A percentile compares a stretch with the other conserved stretches of the same genome.
phyloP scores from a whole-genome alignment of 1,140 invertebrate genomes.

The Limonius californicus region DNA sequence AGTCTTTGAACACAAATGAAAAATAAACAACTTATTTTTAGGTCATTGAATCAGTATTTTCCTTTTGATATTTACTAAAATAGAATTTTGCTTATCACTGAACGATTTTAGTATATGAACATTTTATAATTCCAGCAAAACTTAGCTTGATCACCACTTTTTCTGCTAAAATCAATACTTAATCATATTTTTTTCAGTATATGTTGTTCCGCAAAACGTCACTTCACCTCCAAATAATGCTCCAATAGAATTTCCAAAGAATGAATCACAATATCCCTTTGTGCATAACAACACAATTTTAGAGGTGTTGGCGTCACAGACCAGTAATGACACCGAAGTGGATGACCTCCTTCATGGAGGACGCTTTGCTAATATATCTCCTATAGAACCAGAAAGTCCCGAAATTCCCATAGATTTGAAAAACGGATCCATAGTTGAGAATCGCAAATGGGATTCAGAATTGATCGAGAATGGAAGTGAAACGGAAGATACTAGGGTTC shows the following conservation, averaged over 20 bases:
- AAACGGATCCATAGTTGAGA: neutral
- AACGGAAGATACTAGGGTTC: neutral
- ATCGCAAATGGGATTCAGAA: constrained; percentile 6
- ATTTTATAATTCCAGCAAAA: too few species aligned
- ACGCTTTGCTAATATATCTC: neutral
- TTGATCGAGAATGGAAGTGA: constrained; percentile 2
- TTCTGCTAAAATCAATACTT: too few species aligned
- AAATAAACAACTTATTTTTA: too few species aligned
- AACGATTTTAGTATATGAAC: too few species aligned
- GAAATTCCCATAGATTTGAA: neutral
- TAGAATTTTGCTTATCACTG: too few species aligned
- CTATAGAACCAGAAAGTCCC: neutral
- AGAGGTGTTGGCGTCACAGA: neutral
- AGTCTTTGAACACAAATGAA: too few species aligned
- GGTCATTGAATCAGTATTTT: too few species aligned
- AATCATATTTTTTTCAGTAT: too few species aligned
- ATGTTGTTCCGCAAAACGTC: too few species aligned
- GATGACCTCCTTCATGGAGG: constrained; percentile 11
- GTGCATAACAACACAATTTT: neutral
- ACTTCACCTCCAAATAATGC: neutral
- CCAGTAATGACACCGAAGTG: neutral
- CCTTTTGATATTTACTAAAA: too few species aligned
- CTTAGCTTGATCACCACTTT: too few species aligned
- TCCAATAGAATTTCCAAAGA: neutral
- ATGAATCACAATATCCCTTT: neutral